phyloP scores from a whole-genome alignment of 1,140 invertebrate species.

The Hesperophylax magnus region DNA sequence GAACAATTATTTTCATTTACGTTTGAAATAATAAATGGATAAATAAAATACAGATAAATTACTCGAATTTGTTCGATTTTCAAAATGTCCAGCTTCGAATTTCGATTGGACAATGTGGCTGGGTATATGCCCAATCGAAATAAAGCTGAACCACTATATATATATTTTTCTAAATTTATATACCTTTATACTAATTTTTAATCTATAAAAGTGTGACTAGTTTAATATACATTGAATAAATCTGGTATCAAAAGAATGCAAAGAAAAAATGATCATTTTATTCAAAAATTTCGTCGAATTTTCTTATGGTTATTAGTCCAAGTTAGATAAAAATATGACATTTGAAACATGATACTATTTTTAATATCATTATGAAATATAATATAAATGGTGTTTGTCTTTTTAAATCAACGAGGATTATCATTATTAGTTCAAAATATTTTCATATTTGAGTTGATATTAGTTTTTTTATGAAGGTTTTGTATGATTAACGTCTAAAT shows the following conservation, averaged over 20 bases:
- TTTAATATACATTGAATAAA: conserved; percentile 22
- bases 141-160: conserved; percentile 47
- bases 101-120: conserved; percentile 61
- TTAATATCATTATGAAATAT: no score
- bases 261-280: no score
- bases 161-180: conserved; percentile 18
- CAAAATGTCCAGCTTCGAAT: conserved; percentile 47
- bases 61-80: conserved; percentile 28
- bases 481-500: no score
- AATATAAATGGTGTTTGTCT: no score
- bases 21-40: neutral
- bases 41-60: neutral
- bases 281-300: no score
- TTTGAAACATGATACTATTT: no score
- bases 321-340: no score
- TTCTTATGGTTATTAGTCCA: no score
- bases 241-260: neutral
- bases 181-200: neutral
- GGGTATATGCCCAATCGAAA: conserved; percentile 60
- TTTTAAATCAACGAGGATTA: no score
- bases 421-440: no score
- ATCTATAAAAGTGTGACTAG: conserved; percentile 31
- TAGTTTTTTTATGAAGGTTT: no score
- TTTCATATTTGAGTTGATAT: no score
- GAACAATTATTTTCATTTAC: conserved; percentile 19